Evolutionary conservation across 2,797 vertebrate genomes (phyloP), one percentile per base, ranked within the genome.

Genomic region (Acestrorhynchus altus): DNA sequence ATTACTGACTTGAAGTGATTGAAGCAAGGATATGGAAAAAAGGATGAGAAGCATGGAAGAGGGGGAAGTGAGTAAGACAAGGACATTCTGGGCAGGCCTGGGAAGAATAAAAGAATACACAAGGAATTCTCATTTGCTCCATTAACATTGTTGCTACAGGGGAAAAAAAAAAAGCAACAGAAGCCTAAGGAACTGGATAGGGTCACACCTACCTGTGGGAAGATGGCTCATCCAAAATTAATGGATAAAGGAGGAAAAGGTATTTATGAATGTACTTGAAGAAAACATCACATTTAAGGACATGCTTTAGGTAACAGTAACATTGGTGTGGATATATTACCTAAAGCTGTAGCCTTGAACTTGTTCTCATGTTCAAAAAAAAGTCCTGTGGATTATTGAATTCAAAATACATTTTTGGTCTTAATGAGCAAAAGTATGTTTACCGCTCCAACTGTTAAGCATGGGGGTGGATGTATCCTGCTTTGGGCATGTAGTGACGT

Each of bases 141-240:
- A 26, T 66, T 78, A 44, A 24, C 54, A 35, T 15, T 42, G 73
- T 47, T 56, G 20, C 51, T 59, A 22, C 51, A 57, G 31, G 60
- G 60, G 63, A 84, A 80, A 78, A 72, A 51, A 77, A 82, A 72
- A 80, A 78, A 72, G 59, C 80, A 82, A 72, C 54, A 71, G 26
- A 22, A 51, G 64, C 70, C 51, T 46, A 22, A 40, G 46, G 20
- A 56, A 63, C 39, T 40, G 76, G 57, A 57, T n/a, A 65, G 73
- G 26, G 16, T 72, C 46, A 71, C 57, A 69, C 13, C 28, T 60
- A 49, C 31, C 16, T 74, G 63, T 73, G 46, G 46, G 75, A 79
- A 79, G 47, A 24, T n/a, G 42, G 40, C 11, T 11, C 20, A 70
- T 49, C 4, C 1, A 47, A 57, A 40, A 64, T 18, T 10, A 77